Conservation (phyloP, 2,113 vertebrate genomes). For the Propithecus coquereli region DNA sequence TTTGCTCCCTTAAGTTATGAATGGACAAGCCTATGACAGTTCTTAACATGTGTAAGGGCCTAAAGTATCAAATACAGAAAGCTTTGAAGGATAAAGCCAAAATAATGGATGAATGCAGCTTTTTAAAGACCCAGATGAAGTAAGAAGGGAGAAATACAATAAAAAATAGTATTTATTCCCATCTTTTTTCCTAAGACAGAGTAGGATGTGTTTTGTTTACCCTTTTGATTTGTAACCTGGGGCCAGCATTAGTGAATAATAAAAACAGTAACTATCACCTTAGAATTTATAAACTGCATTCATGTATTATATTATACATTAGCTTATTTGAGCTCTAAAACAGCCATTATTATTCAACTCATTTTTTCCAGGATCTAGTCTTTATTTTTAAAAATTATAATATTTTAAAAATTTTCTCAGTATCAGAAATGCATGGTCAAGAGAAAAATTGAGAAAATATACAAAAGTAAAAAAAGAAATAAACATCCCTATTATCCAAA, state of each 20-base stretch:
- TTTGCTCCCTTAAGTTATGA: constrained; percentile 12
- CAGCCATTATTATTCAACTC: neutral
- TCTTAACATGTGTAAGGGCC: neutral
- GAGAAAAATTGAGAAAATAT: neutral
- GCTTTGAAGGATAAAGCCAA: neutral
- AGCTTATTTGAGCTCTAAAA: neutral
- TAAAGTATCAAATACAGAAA: neutral
- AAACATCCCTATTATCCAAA: neutral
- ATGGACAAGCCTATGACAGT: neutral
- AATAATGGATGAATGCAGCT: neutral
- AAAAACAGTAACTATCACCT: neutral
- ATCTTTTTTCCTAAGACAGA: neutral
- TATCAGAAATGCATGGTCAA: neutral
- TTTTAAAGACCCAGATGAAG: constrained; percentile 38
- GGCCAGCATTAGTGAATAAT: neutral
- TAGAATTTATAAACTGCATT: constrained; percentile 5
- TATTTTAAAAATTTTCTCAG: neutral
- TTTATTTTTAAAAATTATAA: neutral
- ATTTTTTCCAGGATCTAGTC: neutral
- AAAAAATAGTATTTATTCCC: neutral
- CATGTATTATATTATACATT: neutral
- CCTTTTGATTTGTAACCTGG: constrained; percentile 31
- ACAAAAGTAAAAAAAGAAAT: neutral
- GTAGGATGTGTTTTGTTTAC: neutral
- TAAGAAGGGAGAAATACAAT: neutral